Base-by-base conservation (phyloP, 2,888 invertebrate genomes). In the Microctonus hyperodae region DNA sequence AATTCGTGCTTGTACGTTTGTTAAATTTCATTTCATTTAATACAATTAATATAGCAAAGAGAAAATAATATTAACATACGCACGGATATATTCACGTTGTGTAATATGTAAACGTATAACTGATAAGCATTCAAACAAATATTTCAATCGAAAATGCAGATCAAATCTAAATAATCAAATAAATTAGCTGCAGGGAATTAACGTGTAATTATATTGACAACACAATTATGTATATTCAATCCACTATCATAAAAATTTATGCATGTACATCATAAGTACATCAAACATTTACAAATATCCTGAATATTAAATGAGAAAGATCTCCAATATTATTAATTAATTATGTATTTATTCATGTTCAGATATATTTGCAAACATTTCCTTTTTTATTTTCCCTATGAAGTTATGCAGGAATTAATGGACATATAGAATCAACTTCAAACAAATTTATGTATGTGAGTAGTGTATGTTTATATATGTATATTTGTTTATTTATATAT, bases 371-470 rank as follows among this genome's bases (percentile, higher is more conserved):
- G 55, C 53, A 16, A 44, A 44, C 9, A 44, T 16, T 44, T n/a
- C 44, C 16, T 16, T 33, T 20, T 16, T 44, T 13, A 40, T 44
- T 44, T 7, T 7, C 37, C 22, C n/a, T n/a, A n/a, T n/a, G n/a
- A 53, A 35, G 16, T 22, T 55, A 40, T 31, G 55, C 44, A 55
- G 28, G 31, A 13, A 31, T 56, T 37, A 16, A 55, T 48, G 31
- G 48, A 48, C 40, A 48, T 56, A 56, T 48, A 64, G 56, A 31
- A 50, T 64, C 31, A 64, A 64, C 64, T 31, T 25, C 13, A 55
- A 55, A 55, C 55, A 44, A n/a, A 44, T 16, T 16, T 44, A 28
- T 35, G 50, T 16, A 35, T 10, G 10, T 35, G n/a, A n/a, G n/a
- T 3, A 5, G 7, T 31, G 7, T 31, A 35, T 35, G 10, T 35